A percentile compares a stretch with the other conserved stretches of the same genome.
Evolutionary conservation across 2,797 vertebrate species (phyloP).

Genomic region (Tragopan temminckii): DNA sequence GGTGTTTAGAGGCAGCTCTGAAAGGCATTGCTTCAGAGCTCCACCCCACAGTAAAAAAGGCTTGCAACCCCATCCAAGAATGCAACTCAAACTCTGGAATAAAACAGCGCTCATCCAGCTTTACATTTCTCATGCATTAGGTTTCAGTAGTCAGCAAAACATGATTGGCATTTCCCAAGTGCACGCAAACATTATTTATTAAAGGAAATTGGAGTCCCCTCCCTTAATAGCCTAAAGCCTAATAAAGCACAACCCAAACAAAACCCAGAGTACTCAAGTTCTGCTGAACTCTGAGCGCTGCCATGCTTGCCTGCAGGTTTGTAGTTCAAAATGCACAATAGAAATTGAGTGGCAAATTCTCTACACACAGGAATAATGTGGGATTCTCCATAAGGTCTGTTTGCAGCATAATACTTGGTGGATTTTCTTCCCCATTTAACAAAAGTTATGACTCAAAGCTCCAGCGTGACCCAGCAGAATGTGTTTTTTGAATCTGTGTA

Average conservation of each 20-base stretch:
- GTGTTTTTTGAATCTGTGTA: background rate
- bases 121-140: conserved; percentile 10
- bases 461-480: conserved; percentile 9
- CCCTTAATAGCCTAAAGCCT: background rate
- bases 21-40: background rate
- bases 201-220: background rate
- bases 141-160: conserved; percentile 14
- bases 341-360: background rate
- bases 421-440: background rate
- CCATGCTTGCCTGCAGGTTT: background rate
- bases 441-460: background rate
- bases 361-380: background rate
- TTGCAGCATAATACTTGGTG: background rate
- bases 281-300: fast-evolving
- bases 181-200: background rate
- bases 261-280: background rate
- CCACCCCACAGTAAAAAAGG: background rate
- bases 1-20: conserved; percentile 1
- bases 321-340: background rate
- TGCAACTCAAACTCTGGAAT: background rate
- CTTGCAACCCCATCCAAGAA: background rate
- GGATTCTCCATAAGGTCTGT: background rate
- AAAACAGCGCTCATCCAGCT: background rate
- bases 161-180: conserved; percentile 4
- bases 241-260: background rate